phyloP scores from a whole-genome alignment of 2,113 vertebrate genomes.

The Epinephelus lanceolatus region DNA sequence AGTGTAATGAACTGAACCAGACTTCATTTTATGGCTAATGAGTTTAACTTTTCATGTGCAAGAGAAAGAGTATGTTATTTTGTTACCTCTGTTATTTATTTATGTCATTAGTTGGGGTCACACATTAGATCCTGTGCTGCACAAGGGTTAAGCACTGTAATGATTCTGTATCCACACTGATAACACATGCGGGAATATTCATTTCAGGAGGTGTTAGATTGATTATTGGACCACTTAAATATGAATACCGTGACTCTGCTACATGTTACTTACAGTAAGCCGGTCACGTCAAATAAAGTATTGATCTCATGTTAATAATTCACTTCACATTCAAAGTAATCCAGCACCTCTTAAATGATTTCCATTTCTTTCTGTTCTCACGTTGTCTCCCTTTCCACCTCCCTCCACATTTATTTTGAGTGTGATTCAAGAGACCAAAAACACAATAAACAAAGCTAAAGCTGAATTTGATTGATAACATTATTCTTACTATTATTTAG shows the following conservation, averaged over 20 bases:
- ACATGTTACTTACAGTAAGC: not conserved
- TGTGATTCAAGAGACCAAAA: no score
- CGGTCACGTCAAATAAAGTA: not conserved
- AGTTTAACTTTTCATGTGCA: not conserved
- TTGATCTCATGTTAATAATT: no score
- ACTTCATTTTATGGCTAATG: not conserved
- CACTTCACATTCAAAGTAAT: no score
- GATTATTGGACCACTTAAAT: constrained; percentile 1
- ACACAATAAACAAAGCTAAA: no score
- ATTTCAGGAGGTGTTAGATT: not conserved
- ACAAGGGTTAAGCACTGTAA: not conserved
- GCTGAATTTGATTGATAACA: no score
- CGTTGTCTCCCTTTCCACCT: no score
- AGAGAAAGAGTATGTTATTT: not conserved
- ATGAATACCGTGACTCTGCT: not conserved
- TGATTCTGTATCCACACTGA: not conserved
- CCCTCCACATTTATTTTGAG: no score
- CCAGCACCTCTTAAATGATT: no score
- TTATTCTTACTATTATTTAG: no score
- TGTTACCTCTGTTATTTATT: no score
- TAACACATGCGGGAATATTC: not conserved
- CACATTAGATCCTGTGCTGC: not conserved
- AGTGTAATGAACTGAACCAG: not conserved
- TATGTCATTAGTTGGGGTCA: no score
- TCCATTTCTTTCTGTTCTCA: no score